A percentile compares a stretch with the other conserved stretches of the same genome.
Conservation (phyloP, 1,140 invertebrate species). For the Chymomyza costata region DNA sequence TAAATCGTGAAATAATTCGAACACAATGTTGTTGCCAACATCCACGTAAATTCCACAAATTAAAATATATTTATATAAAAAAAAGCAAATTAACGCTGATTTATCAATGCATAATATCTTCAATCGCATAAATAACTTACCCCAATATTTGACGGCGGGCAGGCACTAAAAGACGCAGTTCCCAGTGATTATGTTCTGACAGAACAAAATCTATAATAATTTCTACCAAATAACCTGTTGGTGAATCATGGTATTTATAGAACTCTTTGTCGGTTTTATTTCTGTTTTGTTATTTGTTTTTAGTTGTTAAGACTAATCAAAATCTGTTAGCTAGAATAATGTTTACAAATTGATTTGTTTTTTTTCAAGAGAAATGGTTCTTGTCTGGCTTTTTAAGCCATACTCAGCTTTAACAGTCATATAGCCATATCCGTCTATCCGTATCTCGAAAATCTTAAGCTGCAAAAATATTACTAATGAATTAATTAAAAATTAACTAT, state of each 20-base stretch:
- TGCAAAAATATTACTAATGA: no score
- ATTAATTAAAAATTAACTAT: no score
- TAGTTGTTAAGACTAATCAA: no score
- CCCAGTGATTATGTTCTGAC: no score
- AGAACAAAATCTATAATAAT: no score
- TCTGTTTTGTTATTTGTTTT: conserved; percentile 21
- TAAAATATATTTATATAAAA: conserved; percentile 12
- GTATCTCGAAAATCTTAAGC: no score
- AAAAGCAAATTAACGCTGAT: conserved; percentile 5
- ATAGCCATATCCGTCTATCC: no score
- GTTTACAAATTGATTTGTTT: no score
- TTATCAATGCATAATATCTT: conserved; percentile 12
- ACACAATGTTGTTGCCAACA: conserved; percentile 6
- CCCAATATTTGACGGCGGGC: no score
- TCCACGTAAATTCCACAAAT: conserved; percentile 20
- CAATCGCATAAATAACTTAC: not conserved
- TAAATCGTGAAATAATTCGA: conserved; percentile 17
- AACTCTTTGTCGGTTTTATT: conserved; percentile 27
- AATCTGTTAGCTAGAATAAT: no score
- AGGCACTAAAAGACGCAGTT: no score
- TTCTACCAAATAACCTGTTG: conserved; percentile 37
- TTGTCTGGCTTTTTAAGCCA: conserved; percentile 23
- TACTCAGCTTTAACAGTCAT: no score
- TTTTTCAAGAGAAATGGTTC: not conserved
- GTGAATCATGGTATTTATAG: conserved; percentile 45